Evolutionary conservation across 2,888 invertebrate species (phyloP), one percentile per base, ranked within the genome.

Genomic region (Meloe dianella): DNA sequence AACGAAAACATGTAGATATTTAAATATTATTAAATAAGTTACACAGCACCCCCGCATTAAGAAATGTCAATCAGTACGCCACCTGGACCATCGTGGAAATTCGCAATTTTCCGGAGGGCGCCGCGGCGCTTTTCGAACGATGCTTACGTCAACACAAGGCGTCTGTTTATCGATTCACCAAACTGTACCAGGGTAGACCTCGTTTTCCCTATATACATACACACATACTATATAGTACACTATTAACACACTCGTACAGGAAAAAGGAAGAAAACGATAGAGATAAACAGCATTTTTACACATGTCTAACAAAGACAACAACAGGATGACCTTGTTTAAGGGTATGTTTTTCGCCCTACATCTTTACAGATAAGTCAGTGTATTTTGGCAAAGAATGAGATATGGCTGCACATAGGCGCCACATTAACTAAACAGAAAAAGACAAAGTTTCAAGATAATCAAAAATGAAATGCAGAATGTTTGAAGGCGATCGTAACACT

Each of bases 51-150:
- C 75, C 79, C 79, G 78, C 79, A 81, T 80, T 80, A 79, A 81
- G 80, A 83, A 82, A 82, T 80, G 83, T 84, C 83, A 83, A 83
- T 82, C 82, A 81, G 82, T 78, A 78, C 80, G 80, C 81, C 84
- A 83, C 83, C 83, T 83, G 83, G 82, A 79, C 77, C 75, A 76
- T 81, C 84, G 84, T 79, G 67, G 65, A 64, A 66, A 73, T 74
- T 81, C 84, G 84, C 77, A 67, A 62, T 72, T 73, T 76, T 78
- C 79, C 82, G 83, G 76, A 71, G 72, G 77, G 74, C 78, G 80
- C 78, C 82, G 82, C 80, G 78, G 77, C 81, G 77, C 66, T 51
- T 69, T 66, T 76, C 41, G 75, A 71, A 77, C 79, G 81, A 75
- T 77, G 79, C 79, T 82, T 81, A 83, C 83, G 83, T 83, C 83